Evolutionary conservation across 2,888 invertebrate species (phyloP).

Genomic region (Calameuta filiformis): DNA sequence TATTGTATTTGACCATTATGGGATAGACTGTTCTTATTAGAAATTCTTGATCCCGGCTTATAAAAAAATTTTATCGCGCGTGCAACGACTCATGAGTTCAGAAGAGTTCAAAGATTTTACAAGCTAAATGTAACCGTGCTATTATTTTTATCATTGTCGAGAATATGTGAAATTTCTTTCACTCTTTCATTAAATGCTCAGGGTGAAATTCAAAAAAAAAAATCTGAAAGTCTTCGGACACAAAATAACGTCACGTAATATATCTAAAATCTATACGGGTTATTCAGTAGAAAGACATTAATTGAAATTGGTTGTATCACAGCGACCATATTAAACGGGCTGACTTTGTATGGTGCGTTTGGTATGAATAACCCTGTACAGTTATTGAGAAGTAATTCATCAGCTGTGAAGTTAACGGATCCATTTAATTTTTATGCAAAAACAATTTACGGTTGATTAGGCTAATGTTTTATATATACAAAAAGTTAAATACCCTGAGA

Average conservation of each 20-base stretch:
- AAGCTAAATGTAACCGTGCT: not conserved
- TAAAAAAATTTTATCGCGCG: not conserved
- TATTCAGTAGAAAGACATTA: too few species aligned
- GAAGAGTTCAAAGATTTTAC: not conserved
- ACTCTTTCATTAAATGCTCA: not conserved
- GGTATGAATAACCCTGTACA: conserved; percentile 56
- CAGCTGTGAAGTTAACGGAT: conserved; percentile 29
- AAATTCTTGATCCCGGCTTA: not conserved
- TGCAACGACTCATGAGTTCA: not conserved
- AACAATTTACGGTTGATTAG: not conserved
- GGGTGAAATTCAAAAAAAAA: not conserved
- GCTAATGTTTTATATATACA: conserved; percentile 1
- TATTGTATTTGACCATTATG: not conserved
- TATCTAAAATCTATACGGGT: too few species aligned
- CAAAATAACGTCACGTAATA: too few species aligned
- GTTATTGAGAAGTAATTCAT: conserved; percentile 37
- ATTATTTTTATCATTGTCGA: not conserved
- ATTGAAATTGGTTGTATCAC: too few species aligned
- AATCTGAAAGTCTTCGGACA: not conserved
- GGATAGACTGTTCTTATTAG: not conserved
- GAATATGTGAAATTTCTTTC: not conserved
- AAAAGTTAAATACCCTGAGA: too few species aligned
- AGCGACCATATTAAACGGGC: too few species aligned
- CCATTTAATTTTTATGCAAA: not conserved
- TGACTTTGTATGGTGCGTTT: conserved; percentile 13